Evolutionary conservation across 2,888 invertebrate genomes (phyloP).

Genomic region (Aquatica leii): DNA sequence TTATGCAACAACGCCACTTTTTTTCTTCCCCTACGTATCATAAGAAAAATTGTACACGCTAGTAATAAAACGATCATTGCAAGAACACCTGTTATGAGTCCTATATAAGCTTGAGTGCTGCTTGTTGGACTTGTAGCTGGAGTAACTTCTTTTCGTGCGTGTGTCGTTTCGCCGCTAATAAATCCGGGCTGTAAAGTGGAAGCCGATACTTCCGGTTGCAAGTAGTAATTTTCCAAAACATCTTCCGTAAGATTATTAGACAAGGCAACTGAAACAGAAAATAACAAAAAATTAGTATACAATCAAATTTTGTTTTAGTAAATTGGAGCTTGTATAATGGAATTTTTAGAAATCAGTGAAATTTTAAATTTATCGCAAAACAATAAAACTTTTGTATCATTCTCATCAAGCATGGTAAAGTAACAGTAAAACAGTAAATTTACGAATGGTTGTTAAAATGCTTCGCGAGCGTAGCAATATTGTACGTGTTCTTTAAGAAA

Average conservation of each 20-base stretch:
- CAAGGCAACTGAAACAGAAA: conserved; percentile 61
- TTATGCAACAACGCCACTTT: conserved; percentile 69
- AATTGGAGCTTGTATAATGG: no score
- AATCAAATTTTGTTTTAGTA: no score
- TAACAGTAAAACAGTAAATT: conserved; percentile 33
- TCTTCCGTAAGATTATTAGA: conserved; percentile 68
- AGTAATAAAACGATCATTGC: conserved; percentile 72
- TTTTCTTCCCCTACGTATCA: conserved; percentile 72
- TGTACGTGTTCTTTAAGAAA: conserved; percentile 30
- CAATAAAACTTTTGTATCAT: conserved; percentile 35
- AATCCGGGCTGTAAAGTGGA: conserved; percentile 57
- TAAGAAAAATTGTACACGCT: conserved; percentile 70
- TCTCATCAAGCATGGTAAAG: conserved; percentile 26
- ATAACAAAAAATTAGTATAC: not conserved
- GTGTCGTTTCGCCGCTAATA: conserved; percentile 61
- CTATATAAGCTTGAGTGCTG: conserved; percentile 67
- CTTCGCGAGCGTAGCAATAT: conserved; percentile 20
- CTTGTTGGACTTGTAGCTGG: conserved; percentile 67
- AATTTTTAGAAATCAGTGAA: conserved; percentile 22
- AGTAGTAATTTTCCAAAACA: conserved; percentile 70
- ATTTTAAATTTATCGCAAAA: conserved; percentile 28
- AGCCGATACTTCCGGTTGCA: conserved; percentile 60
- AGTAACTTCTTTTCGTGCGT: conserved; percentile 65
- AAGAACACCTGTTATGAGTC: conserved; percentile 72
- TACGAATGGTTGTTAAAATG: conserved; percentile 36